Evolutionary conservation across 2,888 invertebrate species (phyloP).

Genomic region (Temnothorax rugatulus): DNA sequence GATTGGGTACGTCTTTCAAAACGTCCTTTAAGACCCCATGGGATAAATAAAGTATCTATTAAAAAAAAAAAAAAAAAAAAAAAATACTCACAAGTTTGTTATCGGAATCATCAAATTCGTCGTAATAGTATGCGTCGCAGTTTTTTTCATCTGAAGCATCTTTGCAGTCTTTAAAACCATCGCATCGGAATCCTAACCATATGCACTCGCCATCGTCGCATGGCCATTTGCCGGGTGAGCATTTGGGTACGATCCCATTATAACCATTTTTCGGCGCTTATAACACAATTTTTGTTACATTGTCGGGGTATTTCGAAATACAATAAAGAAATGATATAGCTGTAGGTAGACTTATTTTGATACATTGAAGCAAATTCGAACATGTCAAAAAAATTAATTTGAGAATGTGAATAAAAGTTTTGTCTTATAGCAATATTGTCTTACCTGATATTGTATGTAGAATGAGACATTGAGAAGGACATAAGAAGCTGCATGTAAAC

Average conservation of each 20-base stretch:
- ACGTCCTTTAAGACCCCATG: no score
- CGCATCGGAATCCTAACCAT: conserved; percentile 87
- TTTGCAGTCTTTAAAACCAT: conserved; percentile 88
- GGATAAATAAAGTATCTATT: no score
- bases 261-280: neutral
- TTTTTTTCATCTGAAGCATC: conserved; percentile 88
- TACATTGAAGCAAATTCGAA: neutral
- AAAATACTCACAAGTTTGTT: no score
- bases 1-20: no score
- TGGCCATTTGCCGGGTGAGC: conserved; percentile 82
- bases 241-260: neutral
- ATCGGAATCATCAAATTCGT: no score
- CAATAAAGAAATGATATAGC: neutral
- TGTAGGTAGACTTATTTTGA: neutral
- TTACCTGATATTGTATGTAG: no score
- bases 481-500: conserved; percentile 40
- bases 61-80: no score
- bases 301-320: neutral
- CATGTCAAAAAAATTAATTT: conserved; percentile 2
- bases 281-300: neutral
- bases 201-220: conserved; percentile 88
- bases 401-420: neutral
- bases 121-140: conserved; percentile 78
- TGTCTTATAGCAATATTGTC: neutral
- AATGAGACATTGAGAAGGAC: neutral